Evolutionary conservation across 2,888 invertebrate species (phyloP).

Genomic region (Thereva unica): DNA sequence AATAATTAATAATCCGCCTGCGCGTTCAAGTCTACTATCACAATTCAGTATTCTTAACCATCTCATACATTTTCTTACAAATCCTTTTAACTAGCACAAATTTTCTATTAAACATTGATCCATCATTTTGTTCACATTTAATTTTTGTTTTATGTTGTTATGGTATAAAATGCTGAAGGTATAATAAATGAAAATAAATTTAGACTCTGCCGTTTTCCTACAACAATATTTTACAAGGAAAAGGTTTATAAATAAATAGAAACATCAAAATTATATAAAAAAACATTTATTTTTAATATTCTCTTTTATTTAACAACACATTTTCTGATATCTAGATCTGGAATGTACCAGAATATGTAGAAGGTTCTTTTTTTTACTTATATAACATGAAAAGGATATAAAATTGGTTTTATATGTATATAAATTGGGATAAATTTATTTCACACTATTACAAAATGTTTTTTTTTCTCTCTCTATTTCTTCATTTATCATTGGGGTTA

Average conservation of each 20-base stretch:
- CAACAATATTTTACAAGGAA: neutral
- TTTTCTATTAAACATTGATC: no score
- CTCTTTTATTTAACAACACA: constrained; percentile 22
- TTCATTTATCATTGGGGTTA: neutral
- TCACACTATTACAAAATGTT: neutral
- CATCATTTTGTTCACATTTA: no score
- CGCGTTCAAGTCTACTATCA: no score
- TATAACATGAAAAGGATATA: constrained; percentile 27
- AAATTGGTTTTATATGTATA: constrained; percentile 5
- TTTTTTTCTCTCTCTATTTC: neutral
- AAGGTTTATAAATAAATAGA: neutral
- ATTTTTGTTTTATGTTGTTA: no score
- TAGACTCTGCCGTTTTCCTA: no score
- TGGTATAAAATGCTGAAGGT: no score
- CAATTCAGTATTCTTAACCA: no score
- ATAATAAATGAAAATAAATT: no score
- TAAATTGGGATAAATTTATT: neutral
- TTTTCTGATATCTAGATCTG: constrained; percentile 20
- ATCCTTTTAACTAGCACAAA: no score
- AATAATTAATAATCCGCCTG: no score
- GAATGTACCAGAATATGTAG: constrained; percentile 27
- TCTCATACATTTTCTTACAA: no score
- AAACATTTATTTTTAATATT: constrained; percentile 19
- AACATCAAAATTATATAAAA: constrained; percentile 1
- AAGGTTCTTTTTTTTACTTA: neutral